Percentiles rank a stretch among this genome's conserved stretches.
phyloP scores from a whole-genome alignment of 2,797 vertebrate species.

The Cyprinodon diabolis region DNA sequence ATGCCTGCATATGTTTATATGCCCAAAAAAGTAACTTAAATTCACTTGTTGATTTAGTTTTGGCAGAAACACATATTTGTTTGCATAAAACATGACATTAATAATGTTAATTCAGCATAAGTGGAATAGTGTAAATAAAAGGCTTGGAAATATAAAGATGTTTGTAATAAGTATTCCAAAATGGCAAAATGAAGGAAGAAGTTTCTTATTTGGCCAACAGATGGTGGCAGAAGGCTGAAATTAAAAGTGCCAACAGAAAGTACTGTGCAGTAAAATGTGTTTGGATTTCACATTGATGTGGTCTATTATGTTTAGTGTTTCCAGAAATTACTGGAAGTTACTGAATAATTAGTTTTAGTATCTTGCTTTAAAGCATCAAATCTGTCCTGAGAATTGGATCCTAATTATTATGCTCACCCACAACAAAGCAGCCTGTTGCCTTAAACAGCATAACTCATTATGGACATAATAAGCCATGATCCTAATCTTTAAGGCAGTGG shows the following conservation, averaged over 20 bases:
- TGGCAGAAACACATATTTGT: background rate
- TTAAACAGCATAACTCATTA: constrained; percentile 7
- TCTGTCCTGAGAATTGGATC: background rate
- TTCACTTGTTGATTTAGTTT: background rate
- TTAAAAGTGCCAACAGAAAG: background rate
- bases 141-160: background rate
- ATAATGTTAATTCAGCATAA: background rate
- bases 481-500: constrained; percentile 33
- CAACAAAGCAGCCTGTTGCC: constrained; percentile 15
- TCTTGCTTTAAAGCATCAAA: background rate
- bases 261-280: constrained; percentile 13
- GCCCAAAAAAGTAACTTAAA: background rate
- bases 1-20: background rate
- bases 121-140: background rate
- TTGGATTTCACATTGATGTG: constrained; percentile 8
- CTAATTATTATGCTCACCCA: background rate
- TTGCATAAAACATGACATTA: background rate
- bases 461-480: constrained; percentile 27
- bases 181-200: constrained; percentile 23
- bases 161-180: background rate
- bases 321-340: constrained; percentile 1
- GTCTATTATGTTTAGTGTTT: background rate
- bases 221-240: constrained; percentile 71
- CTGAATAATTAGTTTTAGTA: background rate
- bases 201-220: constrained; percentile 74